A percentile compares a stretch with the other conserved stretches of the same genome.
Evolutionary conservation across 35 echinoderm and acorn worm species (phyloP).

Genomic region (Heliocidaris erythrogramma): DNA sequence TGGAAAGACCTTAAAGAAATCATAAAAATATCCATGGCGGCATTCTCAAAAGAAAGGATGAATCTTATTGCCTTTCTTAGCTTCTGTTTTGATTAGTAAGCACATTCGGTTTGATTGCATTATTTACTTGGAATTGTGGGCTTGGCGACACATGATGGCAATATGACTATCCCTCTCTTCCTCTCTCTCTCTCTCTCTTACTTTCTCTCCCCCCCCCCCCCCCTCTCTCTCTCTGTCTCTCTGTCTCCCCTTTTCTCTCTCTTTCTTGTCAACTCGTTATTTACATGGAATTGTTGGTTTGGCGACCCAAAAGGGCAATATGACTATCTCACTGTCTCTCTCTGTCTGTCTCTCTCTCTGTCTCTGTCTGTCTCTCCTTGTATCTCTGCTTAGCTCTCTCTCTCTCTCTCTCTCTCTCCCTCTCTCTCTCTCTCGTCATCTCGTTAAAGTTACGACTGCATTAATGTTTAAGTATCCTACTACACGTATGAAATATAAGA

Average conservation of each 20-base stretch:
- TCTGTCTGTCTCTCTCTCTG: neutral
- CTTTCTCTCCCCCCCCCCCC: neutral
- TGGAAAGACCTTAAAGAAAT: neutral
- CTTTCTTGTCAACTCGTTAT: neutral
- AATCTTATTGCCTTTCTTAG: slow-evolving; percentile 12
- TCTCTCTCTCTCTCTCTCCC: neutral
- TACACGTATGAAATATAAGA: neutral
- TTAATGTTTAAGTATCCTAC: neutral
- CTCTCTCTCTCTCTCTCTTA: neutral
- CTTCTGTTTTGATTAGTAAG: slow-evolving; percentile 10
- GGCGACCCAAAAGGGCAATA: too few species aligned
- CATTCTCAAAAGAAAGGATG: neutral
- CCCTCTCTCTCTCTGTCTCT: neutral
- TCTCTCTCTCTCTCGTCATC: neutral
- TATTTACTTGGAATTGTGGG: neutral
- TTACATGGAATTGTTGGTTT: too few species aligned
- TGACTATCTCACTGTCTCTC: neutral
- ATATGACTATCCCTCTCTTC: neutral
- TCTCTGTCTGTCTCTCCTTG: neutral
- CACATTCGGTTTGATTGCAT: neutral
- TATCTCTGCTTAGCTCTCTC: neutral
- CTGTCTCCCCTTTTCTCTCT: neutral
- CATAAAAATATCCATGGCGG: neutral
- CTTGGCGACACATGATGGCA: neutral
- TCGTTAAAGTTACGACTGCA: neutral